Percentiles rank a stretch among this genome's conserved stretches.
Evolutionary conservation across 2,888 invertebrate species (phyloP).

Genomic region (Cosmia trapezina): DNA sequence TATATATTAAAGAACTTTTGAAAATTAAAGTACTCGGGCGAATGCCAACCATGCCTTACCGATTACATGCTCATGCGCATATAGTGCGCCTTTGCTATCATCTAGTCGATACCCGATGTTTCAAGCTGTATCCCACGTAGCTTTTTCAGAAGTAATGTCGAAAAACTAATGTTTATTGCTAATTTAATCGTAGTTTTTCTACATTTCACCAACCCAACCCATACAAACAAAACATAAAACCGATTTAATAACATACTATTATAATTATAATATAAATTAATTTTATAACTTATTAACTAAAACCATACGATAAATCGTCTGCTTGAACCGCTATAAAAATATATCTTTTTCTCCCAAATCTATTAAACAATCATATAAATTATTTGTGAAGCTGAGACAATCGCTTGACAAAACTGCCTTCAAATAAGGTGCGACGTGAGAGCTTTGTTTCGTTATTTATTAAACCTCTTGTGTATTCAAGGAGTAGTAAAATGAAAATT

Average conservation of each 20-base stretch:
- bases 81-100: background rate
- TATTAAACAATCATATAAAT: conserved; percentile 66
- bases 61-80: background rate
- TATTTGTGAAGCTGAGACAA: conserved; percentile 73
- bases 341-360: conserved; percentile 66
- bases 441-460: conserved; percentile 87
- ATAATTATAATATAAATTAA: conserved; percentile 64
- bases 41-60: background rate
- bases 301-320: conserved; percentile 71
- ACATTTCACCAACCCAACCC: conserved; percentile 7
- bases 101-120: background rate
- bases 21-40: background rate
- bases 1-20: background rate
- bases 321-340: conserved; percentile 73
- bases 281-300: conserved; percentile 75
- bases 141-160: conserved; percentile 3
- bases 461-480: conserved; percentile 82
- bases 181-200: conserved; percentile 25
- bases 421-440: conserved; percentile 87
- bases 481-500: conserved; percentile 88
- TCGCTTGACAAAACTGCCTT: conserved; percentile 83
- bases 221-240: conserved; percentile 35
- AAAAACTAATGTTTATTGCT: conserved; percentile 18
- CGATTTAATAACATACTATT: conserved; percentile 28
- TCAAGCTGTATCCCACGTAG: background rate